These are phyloP conservation scores for Solen grandis DNA, from an alignment of 1,140 invertebrate genomes.

Conservation along the genomic window DNA sequence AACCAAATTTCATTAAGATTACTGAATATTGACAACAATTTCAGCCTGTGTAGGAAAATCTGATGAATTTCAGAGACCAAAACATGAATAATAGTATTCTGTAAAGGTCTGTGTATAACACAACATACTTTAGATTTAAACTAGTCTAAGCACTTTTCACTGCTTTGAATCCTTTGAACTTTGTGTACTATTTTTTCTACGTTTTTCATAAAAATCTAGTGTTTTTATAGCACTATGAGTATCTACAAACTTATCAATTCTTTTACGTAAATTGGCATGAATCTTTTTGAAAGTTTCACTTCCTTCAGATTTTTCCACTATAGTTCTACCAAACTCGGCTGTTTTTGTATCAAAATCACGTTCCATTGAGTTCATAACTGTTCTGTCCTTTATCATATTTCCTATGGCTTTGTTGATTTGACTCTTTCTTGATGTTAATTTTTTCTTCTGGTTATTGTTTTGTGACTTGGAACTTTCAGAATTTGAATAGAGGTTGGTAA, in stretches of 20 bases:
- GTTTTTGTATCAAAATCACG: slow-evolving; percentile 51
- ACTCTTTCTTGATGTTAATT: slow-evolving; percentile 4
- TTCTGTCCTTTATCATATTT: slow-evolving; percentile 38
- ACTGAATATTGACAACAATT: too few species aligned
- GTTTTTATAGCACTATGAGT: slow-evolving; percentile 50
- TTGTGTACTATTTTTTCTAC: slow-evolving; percentile 15
- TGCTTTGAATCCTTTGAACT: not conserved
- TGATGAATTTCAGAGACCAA: too few species aligned
- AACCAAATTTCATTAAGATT: too few species aligned
- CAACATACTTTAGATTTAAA: too few species aligned
- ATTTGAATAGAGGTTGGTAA: slow-evolving; percentile 23
- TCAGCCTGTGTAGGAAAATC: too few species aligned
- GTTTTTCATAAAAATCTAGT: slow-evolving; percentile 27
- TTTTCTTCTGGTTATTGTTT: slow-evolving; percentile 15
- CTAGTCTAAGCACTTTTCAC: too few species aligned
- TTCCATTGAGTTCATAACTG: slow-evolving; percentile 43
- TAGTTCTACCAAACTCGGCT: slow-evolving; percentile 34
- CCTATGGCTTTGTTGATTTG: slow-evolving; percentile 43
- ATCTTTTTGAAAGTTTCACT: slow-evolving; percentile 51
- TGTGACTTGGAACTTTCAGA: slow-evolving; percentile 1
- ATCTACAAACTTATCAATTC: slow-evolving; percentile 42
- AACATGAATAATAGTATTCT: too few species aligned
- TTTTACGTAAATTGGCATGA: slow-evolving; percentile 38
- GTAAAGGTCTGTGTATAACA: too few species aligned
- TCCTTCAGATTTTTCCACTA: slow-evolving; percentile 41